These are phyloP conservation scores for Drosophila sordidula DNA, from an alignment of 2,888 invertebrate genomes.

Conservation along the genomic window DNA sequence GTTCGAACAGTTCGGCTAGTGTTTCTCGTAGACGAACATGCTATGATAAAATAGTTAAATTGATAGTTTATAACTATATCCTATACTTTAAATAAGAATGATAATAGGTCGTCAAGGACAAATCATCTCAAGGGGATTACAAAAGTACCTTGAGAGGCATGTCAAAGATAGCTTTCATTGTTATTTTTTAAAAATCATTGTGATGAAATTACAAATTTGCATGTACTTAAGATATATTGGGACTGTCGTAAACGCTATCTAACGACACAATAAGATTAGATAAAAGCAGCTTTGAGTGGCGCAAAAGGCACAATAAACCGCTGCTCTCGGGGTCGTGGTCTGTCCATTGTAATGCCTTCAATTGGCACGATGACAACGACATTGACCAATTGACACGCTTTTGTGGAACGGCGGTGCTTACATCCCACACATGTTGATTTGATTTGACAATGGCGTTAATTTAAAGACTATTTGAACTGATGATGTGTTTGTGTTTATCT, in stretches of 20 bases:
- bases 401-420: conserved; percentile 25
- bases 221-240: conserved; percentile 21
- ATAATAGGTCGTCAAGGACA: conserved; percentile 5
- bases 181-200: conserved; percentile 19
- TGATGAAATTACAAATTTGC: conserved; percentile 62
- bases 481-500: conserved; percentile 8
- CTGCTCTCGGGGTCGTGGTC: conserved; percentile 38
- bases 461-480: conserved; percentile 7
- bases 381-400: conserved; percentile 75
- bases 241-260: conserved; percentile 46
- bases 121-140: neutral
- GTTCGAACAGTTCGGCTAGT: neutral
- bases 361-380: conserved; percentile 61
- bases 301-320: conserved; percentile 40
- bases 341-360: conserved; percentile 53
- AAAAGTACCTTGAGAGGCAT: conserved; percentile 3
- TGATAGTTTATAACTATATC: too few relatives aligned
- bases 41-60: too few relatives aligned
- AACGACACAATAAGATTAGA: conserved; percentile 55
- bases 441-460: conserved; percentile 6
- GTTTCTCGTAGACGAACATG: too few relatives aligned
- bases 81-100: too few relatives aligned
- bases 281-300: conserved; percentile 35
- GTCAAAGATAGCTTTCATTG: conserved; percentile 21
- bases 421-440: conserved; percentile 10